Evolutionary conservation across 1,140 invertebrate genomes (phyloP).

Genomic region (Drosophila teissieri): DNA sequence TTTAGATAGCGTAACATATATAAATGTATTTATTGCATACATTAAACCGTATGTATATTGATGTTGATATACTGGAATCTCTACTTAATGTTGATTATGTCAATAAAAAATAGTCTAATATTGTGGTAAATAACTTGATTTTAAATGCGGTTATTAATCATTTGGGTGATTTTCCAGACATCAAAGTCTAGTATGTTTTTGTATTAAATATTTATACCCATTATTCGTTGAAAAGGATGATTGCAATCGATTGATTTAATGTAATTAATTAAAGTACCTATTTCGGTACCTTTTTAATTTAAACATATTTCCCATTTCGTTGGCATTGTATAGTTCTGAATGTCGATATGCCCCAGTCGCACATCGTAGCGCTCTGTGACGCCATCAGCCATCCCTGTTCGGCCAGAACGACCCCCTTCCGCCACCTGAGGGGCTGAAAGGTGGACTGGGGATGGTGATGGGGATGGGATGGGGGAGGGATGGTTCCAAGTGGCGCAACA

Average conservation of each 20-base stretch:
- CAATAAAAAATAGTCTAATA: conserved; percentile 12
- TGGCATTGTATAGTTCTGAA: background rate
- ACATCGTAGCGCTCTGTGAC: conserved; percentile 17
- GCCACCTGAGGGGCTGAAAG: background rate
- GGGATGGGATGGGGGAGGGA: background rate
- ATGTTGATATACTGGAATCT: conserved; percentile 42
- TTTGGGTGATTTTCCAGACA: background rate
- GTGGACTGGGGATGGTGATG: no score
- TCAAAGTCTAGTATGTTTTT: no score
- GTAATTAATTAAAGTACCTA: background rate
- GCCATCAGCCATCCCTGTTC: conserved; percentile 35
- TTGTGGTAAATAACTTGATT: background rate
- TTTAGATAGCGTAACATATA: conserved; percentile 35
- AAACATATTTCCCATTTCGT: no score
- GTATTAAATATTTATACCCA: no score
- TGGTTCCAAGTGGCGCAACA: conserved; percentile 52
- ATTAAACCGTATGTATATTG: conserved; percentile 26
- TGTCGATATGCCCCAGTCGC: background rate
- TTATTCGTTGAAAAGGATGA: no score
- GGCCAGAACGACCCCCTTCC: conserved; percentile 11
- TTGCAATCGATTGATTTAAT: no score
- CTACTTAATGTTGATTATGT: conserved; percentile 26
- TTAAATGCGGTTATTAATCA: background rate
- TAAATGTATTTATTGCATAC: conserved; percentile 44
- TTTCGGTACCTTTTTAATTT: no score